phyloP scores from a whole-genome alignment of 2,888 invertebrate species.

The Drosophila merina region DNA sequence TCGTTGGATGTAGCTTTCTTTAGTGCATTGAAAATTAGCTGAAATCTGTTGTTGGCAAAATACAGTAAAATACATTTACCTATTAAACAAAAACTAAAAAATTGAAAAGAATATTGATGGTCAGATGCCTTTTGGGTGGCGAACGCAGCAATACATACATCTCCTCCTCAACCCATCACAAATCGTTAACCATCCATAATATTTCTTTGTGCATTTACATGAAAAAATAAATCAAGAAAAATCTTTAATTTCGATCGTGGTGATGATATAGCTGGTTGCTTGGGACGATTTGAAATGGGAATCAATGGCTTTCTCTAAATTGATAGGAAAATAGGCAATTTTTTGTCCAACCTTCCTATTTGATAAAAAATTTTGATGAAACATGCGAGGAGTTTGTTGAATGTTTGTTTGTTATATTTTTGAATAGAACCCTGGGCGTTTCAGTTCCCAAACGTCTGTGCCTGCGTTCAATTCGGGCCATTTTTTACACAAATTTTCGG shows the following conservation, averaged over 20 bases:
- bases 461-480: not conserved
- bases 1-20: conserved; percentile 54
- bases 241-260: not conserved
- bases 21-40: conserved; percentile 52
- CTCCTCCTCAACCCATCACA: not conserved
- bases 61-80: conserved; percentile 73
- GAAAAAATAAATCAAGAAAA: conserved; percentile 36
- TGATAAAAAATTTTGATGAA: not conserved
- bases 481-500: conserved; percentile 50
- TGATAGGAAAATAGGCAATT: too few relatives aligned
- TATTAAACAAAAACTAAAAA: conserved; percentile 55
- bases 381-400: not conserved
- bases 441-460: not conserved
- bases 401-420: not conserved
- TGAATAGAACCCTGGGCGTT: conserved; percentile 10
- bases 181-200: conserved; percentile 10
- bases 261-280: not conserved
- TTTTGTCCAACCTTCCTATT: too few relatives aligned
- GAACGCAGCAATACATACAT: conserved; percentile 3
- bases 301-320: not conserved
- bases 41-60: conserved; percentile 67
- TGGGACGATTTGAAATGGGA: not conserved
- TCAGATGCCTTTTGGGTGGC: conserved; percentile 10
- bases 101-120: conserved; percentile 9
- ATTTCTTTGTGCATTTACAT: conserved; percentile 40